These are phyloP conservation scores for Furcula furcula DNA, from an alignment of 2,888 invertebrate species.

Conservation along the genomic window DNA sequence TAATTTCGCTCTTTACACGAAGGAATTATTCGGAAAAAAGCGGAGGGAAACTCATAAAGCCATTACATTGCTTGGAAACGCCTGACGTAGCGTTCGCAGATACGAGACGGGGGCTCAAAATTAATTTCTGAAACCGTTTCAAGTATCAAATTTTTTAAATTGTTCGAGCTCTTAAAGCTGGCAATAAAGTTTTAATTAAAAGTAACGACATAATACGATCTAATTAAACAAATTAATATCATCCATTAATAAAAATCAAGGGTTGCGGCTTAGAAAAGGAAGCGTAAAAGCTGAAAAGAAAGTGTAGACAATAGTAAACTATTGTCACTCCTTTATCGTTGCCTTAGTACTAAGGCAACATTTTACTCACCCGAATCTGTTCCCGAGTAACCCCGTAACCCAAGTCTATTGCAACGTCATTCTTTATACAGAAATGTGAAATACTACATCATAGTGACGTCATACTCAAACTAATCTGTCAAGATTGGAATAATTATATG, in stretches of 20 bases:
- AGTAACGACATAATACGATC: slow-evolving; percentile 21
- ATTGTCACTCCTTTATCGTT: no score
- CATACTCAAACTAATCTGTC: no score
- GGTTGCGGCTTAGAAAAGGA: background rate
- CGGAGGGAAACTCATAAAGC: slow-evolving; percentile 61
- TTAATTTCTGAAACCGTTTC: slow-evolving; percentile 51
- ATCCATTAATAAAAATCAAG: slow-evolving; percentile 10
- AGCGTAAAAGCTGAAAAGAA: background rate
- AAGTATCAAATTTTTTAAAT: slow-evolving; percentile 37
- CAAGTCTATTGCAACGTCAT: no score
- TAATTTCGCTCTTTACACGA: slow-evolving; percentile 58
- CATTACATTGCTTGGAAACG: slow-evolving; percentile 54
- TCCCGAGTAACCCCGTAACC: no score
- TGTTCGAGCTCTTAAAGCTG: slow-evolving; percentile 25
- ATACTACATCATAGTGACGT: no score
- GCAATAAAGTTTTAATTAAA: slow-evolving; percentile 36
- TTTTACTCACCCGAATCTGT: no score
- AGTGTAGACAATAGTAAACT: background rate
- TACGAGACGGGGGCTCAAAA: slow-evolving; percentile 46
- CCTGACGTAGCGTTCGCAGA: slow-evolving; percentile 55
- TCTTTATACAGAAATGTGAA: no score
- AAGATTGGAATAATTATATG: no score
- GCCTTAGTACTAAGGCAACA: no score
- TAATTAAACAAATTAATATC: slow-evolving; percentile 27
- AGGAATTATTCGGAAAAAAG: slow-evolving; percentile 60